Evolutionary conservation across 2,888 invertebrate species (phyloP).

Genomic region (Hirtodrosophila duncani): DNA sequence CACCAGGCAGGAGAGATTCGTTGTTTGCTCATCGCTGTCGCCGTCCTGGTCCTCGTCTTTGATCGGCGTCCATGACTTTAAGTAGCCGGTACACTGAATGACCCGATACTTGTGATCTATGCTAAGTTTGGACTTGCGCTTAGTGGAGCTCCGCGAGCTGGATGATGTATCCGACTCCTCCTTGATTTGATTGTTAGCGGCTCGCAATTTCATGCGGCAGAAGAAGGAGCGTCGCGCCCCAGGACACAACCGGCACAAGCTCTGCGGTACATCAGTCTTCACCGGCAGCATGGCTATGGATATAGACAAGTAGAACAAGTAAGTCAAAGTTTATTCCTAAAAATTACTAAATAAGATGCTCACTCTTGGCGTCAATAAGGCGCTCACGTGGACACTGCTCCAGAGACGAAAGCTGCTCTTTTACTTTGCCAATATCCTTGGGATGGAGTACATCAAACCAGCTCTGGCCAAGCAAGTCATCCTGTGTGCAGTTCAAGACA

Average conservation of each 20-base stretch:
- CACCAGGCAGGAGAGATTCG: conserved; percentile 91
- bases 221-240: conserved; percentile 95
- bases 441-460: conserved; percentile 96
- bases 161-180: conserved; percentile 82
- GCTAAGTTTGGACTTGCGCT: conserved; percentile 82
- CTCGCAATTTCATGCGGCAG: conserved; percentile 93
- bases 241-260: conserved; percentile 88
- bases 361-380: conserved; percentile 95
- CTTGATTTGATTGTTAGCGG: conserved; percentile 82
- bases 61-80: conserved; percentile 93
- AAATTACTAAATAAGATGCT: too few relatives aligned
- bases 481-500: conserved; percentile 89
- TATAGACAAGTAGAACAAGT: too few relatives aligned
- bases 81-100: conserved; percentile 94
- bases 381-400: conserved; percentile 93
- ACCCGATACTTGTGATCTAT: conserved; percentile 91
- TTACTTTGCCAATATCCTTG: conserved; percentile 95
- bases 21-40: conserved; percentile 80
- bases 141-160: conserved; percentile 80
- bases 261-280: conserved; percentile 89
- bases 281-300: conserved; percentile 91
- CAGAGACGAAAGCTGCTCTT: conserved; percentile 94
- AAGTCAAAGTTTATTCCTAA: too few relatives aligned
- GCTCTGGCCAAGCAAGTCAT: conserved; percentile 93
- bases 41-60: conserved; percentile 85